Conservation (phyloP, 2,797 vertebrate species). For the Macroramphosus scolopax region DNA sequence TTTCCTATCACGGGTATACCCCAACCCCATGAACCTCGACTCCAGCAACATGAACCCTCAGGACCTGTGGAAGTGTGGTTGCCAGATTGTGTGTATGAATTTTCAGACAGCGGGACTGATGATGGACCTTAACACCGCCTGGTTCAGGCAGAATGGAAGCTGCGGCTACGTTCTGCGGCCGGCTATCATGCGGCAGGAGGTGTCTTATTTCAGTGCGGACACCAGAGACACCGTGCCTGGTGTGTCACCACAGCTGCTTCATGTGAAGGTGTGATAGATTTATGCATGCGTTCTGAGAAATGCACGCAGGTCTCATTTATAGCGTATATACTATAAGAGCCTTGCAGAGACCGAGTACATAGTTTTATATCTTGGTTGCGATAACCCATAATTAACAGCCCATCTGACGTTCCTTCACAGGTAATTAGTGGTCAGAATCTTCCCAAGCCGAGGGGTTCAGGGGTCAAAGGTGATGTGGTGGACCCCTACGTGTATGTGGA, state of each 20-base stretch:
- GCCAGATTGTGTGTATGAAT: slow-evolving; percentile 95
- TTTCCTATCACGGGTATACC: slow-evolving; percentile 88
- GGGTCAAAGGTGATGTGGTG: slow-evolving; percentile 91
- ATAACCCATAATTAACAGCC: too few relatives aligned
- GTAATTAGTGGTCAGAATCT: slow-evolving; percentile 95
- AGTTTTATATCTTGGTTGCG: too few relatives aligned
- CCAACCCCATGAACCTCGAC: slow-evolving; percentile 89
- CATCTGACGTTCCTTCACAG: too few relatives aligned
- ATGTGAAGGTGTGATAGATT: slow-evolving; percentile 82
- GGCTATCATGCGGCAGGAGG: slow-evolving; percentile 92
- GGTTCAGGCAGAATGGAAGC: slow-evolving; percentile 92
- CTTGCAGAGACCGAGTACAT: too few relatives aligned
- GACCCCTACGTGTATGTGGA: slow-evolving; percentile 94
- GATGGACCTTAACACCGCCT: slow-evolving; percentile 94
- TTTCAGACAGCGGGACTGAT: slow-evolving; percentile 92
- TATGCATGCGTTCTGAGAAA: too few relatives aligned
- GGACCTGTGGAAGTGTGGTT: slow-evolving; percentile 94
- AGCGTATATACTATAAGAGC: too few relatives aligned
- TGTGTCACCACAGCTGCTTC: slow-evolving; percentile 93
- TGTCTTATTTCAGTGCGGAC: slow-evolving; percentile 93
- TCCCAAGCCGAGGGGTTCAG: slow-evolving; percentile 89
- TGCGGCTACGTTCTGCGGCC: slow-evolving; percentile 91
- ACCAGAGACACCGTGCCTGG: slow-evolving; percentile 91
- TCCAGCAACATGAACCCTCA: slow-evolving; percentile 96
- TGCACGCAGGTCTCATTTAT: too few relatives aligned